These are phyloP conservation scores for Muricea muricata DNA, from an alignment of 92 coral and sea anemone species.

Conservation along the genomic window DNA sequence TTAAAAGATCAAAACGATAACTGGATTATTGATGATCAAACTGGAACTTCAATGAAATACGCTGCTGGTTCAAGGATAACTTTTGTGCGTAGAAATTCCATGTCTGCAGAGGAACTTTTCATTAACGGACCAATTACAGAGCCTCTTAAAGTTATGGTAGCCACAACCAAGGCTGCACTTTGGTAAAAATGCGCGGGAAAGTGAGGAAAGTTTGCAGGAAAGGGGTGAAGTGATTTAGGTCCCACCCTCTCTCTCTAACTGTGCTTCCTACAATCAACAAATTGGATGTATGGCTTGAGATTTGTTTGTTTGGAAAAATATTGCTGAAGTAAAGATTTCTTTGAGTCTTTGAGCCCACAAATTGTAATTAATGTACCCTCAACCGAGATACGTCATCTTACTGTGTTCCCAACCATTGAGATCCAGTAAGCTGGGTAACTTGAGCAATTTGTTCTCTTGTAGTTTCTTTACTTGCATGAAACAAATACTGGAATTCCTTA, in stretches of 20 bases:
- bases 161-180: no score
- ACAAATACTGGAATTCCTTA: constrained; percentile 70
- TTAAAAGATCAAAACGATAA: constrained; percentile 23
- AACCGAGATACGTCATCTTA: no score
- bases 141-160: constrained; percentile 59
- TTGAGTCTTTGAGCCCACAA: no score
- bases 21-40: constrained; percentile 31
- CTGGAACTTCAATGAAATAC: not conserved
- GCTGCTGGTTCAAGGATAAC: constrained; percentile 63
- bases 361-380: no score
- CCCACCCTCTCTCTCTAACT: no score
- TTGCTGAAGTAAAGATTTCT: no score
- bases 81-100: constrained; percentile 2
- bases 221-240: no score
- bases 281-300: no score
- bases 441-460: not conserved
- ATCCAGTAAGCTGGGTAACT: not conserved
- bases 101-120: constrained; percentile 14
- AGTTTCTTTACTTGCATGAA: constrained; percentile 19
- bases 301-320: no score
- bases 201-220: no score
- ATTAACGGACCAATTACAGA: constrained; percentile 69
- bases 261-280: no score
- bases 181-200: no score
- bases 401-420: not conserved